Percentiles rank a stretch among this genome's conserved stretches.
Conservation (phyloP, 2,888 invertebrate genomes). For the Odontocolon sp. region DNA sequence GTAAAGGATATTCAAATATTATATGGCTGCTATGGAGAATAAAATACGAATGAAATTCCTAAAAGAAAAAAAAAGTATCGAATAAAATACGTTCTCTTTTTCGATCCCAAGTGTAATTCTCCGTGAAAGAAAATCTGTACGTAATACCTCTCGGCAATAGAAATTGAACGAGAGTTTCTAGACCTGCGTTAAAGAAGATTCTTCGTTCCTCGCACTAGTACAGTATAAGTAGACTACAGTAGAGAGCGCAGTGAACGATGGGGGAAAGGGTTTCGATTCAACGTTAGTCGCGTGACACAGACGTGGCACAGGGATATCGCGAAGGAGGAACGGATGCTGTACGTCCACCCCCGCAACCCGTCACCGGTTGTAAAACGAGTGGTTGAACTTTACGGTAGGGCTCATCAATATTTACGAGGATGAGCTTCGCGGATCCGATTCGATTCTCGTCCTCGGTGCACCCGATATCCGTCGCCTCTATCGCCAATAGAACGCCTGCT, state of each 20-base stretch:
- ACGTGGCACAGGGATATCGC: conserved; percentile 51
- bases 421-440: conserved; percentile 67
- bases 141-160: conserved; percentile 27
- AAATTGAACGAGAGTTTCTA: conserved; percentile 23
- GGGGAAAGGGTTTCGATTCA: conserved; percentile 42
- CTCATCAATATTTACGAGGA: conserved; percentile 70
- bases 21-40: too few species aligned
- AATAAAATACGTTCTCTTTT: conserved; percentile 3
- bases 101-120: not conserved
- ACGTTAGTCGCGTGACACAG: conserved; percentile 56
- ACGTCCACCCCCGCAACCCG: conserved; percentile 52
- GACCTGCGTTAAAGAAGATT: conserved; percentile 27
- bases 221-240: conserved; percentile 33
- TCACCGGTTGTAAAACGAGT: conserved; percentile 67
- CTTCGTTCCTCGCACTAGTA: conserved; percentile 22
- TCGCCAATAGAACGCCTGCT: conserved; percentile 57
- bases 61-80: too few species aligned
- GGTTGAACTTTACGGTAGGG: conserved; percentile 68
- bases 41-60: too few species aligned
- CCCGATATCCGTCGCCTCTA: conserved; percentile 51
- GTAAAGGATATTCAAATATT: too few species aligned
- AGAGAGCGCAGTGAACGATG: conserved; percentile 16
- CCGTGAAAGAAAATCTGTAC: conserved; percentile 31
- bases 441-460: conserved; percentile 60
- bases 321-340: conserved; percentile 59